Percentiles rank a stretch among this genome's conserved stretches.
Conservation (phyloP, 2,888 invertebrate species). For the Anagyrus pseudococci region DNA sequence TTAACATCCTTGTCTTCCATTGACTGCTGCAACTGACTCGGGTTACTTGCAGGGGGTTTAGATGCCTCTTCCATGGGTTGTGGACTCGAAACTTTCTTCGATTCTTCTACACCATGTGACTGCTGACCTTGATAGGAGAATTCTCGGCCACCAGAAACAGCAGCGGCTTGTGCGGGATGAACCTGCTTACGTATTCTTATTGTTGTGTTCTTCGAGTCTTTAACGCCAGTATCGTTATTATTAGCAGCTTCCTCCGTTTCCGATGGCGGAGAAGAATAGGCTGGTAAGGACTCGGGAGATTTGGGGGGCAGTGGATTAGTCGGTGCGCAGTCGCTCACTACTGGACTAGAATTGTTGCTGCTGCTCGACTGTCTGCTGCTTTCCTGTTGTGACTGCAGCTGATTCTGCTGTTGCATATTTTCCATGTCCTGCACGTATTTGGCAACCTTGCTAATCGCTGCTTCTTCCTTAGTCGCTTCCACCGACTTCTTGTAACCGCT, state of each 20-base stretch:
- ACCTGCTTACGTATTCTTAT: conserved; percentile 47
- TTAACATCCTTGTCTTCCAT: conserved; percentile 48
- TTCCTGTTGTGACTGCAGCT: conserved; percentile 47
- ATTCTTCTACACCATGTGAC: conserved; percentile 29
- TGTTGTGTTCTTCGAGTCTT: conserved; percentile 44
- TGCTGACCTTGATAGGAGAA: conserved; percentile 32
- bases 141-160: conserved; percentile 16
- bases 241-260: conserved; percentile 42
- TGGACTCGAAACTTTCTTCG: conserved; percentile 21
- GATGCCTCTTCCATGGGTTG: conserved; percentile 16
- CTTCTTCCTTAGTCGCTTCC: conserved; percentile 51
- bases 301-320: conserved; percentile 42
- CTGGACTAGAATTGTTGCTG: conserved; percentile 43
- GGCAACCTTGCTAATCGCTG: conserved; percentile 56
- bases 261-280: conserved; percentile 36
- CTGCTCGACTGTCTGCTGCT: conserved; percentile 49
- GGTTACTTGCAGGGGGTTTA: conserved; percentile 9
- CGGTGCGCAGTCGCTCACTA: conserved; percentile 42
- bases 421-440: conserved; percentile 64
- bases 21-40: conserved; percentile 29
- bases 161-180: conserved; percentile 47
- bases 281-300: conserved; percentile 41
- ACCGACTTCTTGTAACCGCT: conserved; percentile 47
- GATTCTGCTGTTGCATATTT: conserved; percentile 63
- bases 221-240: conserved; percentile 40